These are phyloP conservation scores for Laterallus jamaicensis DNA, from an alignment of 2,113 vertebrate genomes.

Conservation along the genomic window DNA sequence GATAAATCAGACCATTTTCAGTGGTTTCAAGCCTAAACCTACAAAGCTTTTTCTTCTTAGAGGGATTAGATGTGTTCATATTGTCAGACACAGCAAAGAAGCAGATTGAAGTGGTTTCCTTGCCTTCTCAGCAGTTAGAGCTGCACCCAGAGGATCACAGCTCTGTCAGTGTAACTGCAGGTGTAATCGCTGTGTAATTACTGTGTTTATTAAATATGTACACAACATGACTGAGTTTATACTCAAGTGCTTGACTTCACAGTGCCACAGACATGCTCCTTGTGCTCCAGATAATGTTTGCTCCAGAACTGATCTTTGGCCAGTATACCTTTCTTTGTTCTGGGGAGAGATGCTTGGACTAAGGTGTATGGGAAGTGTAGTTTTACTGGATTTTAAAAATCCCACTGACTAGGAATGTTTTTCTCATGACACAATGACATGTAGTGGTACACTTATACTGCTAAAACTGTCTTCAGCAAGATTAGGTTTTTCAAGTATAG, in stretches of 20 bases:
- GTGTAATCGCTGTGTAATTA: neutral
- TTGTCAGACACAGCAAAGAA: neutral
- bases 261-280: neutral
- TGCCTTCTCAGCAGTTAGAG: neutral
- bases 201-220: neutral
- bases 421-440: neutral
- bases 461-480: neutral
- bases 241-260: neutral
- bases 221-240: neutral
- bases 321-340: neutral
- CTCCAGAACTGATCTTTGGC: neutral
- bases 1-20: neutral
- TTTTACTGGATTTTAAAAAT: neutral
- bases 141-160: too few relatives aligned
- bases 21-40: neutral
- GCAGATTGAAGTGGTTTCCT: neutral
- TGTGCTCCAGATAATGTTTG: neutral
- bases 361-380: neutral
- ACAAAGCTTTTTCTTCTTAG: neutral
- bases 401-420: neutral
- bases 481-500: neutral
- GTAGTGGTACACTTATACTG: neutral
- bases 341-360: neutral
- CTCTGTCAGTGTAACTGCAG: neutral
- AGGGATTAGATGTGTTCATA: neutral